Base-by-base conservation (phyloP, 1,140 invertebrate species). In the Drosophila mauritiana region DNA sequence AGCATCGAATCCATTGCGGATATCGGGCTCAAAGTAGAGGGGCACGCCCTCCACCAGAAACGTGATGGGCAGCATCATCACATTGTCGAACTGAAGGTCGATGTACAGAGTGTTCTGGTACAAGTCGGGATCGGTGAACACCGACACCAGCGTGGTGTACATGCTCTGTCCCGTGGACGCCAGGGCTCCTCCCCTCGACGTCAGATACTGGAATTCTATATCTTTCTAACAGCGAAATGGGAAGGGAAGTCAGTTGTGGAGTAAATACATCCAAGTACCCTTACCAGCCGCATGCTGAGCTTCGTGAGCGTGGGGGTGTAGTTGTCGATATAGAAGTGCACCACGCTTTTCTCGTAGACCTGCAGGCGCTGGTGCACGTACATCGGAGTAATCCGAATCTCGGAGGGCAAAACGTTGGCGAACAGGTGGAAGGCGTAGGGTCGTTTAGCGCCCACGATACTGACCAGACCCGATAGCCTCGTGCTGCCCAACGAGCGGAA, bases 321-420 rank as follows among this genome's bases (percentile, higher is more conserved):
- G 22, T 91, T 91, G 37, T 91, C 86, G n/a, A 91, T 91, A 17
- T 76, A 91, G 8, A 91, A 64, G 49, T 89, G 72, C 10, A 75
- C 39, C 15, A 57, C 67, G 13, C 49, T 46, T 6, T 11, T 11
- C 45, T 89, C 80, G 15, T 58, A 83, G 8, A 91, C 81, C 12
- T 65, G 69, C 11, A 91, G 27, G 0, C 73, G 55, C 4, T 54
- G 25, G 17, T 73, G 56, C 0, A 91, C 68, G 13, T 12, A 48
- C 4, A 20, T 64, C 2, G 83, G 75, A 0, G 36, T 48, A 0
- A 91, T 53, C 6, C 62, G 40, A 5, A 91, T 73, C 72, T 85
- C 69, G 3, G 80, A 59, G 36, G 90, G 76, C 20, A 78, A 34
- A 0, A 91, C 83, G 15, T 68, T 59, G 3, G 83, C 78, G 1